Evolutionary conservation across 2,888 invertebrate species (phyloP).

Genomic region (Lysandra coridon): DNA sequence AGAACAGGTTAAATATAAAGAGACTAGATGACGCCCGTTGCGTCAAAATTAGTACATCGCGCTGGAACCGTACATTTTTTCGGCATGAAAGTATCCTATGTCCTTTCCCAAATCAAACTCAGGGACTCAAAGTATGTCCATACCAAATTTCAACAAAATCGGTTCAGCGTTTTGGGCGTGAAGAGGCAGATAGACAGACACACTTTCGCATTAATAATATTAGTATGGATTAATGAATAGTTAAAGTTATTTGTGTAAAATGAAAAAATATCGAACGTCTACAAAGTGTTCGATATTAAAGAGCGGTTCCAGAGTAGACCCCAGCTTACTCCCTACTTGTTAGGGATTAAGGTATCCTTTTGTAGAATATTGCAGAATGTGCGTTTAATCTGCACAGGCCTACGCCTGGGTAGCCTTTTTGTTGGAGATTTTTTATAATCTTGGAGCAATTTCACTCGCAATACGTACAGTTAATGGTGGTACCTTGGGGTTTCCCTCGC

Average conservation of each 20-base stretch:
- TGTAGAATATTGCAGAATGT: slow-evolving; percentile 77
- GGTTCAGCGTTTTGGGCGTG: no score
- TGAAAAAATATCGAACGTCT: neutral
- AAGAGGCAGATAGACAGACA: no score
- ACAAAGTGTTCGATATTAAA: slow-evolving; percentile 34
- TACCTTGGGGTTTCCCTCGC: slow-evolving; percentile 10
- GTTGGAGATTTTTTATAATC: slow-evolving; percentile 61
- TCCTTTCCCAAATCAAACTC: no score
- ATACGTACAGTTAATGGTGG: slow-evolving; percentile 38
- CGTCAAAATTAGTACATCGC: no score
- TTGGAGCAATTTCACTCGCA: slow-evolving; percentile 57
- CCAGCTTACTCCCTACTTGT: slow-evolving; percentile 70
- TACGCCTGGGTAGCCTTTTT: slow-evolving; percentile 67
- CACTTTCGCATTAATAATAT: no score
- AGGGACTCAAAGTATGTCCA: no score
- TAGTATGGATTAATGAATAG: neutral
- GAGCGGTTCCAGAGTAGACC: slow-evolving; percentile 59
- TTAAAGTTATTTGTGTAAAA: neutral
- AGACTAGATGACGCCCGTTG: no score
- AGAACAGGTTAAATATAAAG: neutral
- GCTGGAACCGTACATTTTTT: no score
- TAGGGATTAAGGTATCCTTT: slow-evolving; percentile 78
- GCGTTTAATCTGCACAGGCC: slow-evolving; percentile 71
- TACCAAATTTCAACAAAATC: no score
- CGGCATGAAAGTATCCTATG: no score